Conservation (phyloP, 23 tunicate genomes). For the Trididemnum nubilum region DNA sequence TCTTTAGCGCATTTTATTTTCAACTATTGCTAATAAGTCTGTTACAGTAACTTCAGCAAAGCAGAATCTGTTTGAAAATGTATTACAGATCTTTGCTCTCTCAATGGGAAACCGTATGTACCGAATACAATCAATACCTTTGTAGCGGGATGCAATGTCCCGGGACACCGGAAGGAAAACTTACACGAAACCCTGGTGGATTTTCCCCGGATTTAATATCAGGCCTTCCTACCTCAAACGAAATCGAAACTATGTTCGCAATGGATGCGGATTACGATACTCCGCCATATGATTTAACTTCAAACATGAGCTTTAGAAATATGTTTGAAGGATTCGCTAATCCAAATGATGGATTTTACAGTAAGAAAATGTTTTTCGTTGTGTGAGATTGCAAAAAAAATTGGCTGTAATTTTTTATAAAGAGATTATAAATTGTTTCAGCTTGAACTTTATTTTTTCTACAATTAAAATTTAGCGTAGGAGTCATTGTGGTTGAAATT, state of each 20-base stretch:
- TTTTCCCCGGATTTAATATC: slow-evolving; percentile 38
- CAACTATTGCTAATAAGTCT: too few relatives aligned
- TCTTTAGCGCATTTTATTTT: too few relatives aligned
- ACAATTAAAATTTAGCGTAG: too few relatives aligned
- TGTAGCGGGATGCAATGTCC: slow-evolving; percentile 50
- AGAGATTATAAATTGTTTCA: too few relatives aligned
- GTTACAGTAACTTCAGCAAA: too few relatives aligned
- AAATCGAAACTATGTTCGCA: slow-evolving; percentile 25
- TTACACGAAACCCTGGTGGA: slow-evolving; percentile 57
- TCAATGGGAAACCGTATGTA: slow-evolving; percentile 60
- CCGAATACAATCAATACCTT: slow-evolving; percentile 48
- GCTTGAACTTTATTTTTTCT: too few relatives aligned
- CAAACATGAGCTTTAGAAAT: slow-evolving; percentile 69
- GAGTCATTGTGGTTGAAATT: too few relatives aligned
- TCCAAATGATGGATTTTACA: slow-evolving; percentile 51
- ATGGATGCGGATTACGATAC: slow-evolving; percentile 53
- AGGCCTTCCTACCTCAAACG: slow-evolving; percentile 57
- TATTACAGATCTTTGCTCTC: slow-evolving; percentile 76
- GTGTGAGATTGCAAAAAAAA: too few relatives aligned
- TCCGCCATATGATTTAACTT: slow-evolving; percentile 26
- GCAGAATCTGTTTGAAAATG: too few relatives aligned
- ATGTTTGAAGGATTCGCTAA: slow-evolving; percentile 74
- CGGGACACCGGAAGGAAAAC: slow-evolving; percentile 57
- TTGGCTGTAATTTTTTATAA: too few relatives aligned
- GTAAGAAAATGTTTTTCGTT: too few relatives aligned